Evolutionary conservation across 1,140 invertebrate genomes (phyloP).

Genomic region (Heliconius hewitsoni): DNA sequence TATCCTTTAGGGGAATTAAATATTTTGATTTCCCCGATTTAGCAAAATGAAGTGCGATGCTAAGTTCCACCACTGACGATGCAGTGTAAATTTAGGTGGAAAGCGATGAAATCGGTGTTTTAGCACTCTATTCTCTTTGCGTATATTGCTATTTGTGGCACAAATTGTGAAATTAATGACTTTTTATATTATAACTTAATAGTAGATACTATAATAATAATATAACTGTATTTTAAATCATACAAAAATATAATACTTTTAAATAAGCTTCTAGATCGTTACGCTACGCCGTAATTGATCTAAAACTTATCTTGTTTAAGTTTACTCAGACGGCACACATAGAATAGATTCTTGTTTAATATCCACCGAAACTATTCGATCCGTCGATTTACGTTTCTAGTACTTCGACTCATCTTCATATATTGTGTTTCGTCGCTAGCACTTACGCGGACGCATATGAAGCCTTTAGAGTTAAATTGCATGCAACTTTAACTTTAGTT

Average conservation of each 20-base stretch:
- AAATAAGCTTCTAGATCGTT: background rate
- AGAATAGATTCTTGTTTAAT: slow-evolving; percentile 7
- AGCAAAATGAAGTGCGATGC: no score
- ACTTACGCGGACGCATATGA: background rate
- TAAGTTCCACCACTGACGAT: no score
- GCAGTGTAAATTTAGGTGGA: no score
- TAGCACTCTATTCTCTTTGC: no score
- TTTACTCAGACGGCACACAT: slow-evolving; percentile 1
- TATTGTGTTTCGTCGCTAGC: background rate
- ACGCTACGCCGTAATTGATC: slow-evolving; percentile 2
- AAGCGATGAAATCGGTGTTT: no score
- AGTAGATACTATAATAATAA: no score
- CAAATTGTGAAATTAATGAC: no score
- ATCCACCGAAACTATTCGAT: slow-evolving; percentile 12
- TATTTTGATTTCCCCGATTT: no score
- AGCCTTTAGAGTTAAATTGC: background rate
- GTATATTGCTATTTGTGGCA: no score
- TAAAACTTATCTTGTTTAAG: slow-evolving; percentile 22
- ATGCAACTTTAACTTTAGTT: background rate
- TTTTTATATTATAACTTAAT: no score
- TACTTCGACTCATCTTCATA: background rate
- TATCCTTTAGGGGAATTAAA: no score
- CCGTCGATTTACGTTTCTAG: background rate
- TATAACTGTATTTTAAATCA: no score
- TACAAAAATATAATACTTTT: background rate